Evolutionary conservation across 1,140 invertebrate species (phyloP).

Genomic region (Caerostris darwini): DNA sequence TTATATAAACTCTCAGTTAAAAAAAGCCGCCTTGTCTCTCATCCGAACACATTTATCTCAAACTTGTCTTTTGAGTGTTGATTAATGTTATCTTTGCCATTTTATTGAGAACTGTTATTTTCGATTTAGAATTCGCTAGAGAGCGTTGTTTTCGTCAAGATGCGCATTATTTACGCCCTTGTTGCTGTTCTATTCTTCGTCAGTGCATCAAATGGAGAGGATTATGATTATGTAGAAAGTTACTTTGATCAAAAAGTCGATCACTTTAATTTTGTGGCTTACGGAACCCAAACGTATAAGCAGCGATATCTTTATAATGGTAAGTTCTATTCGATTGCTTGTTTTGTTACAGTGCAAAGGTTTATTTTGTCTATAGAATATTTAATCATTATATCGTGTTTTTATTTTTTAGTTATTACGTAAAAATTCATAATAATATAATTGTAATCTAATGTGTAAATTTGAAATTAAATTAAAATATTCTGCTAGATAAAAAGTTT

Average conservation of each 20-base stretch:
- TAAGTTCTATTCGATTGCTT: too few species aligned
- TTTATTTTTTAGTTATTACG: too few species aligned
- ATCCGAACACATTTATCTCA: too few species aligned
- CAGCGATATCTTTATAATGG: slow-evolving; percentile 69
- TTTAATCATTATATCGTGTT: too few species aligned
- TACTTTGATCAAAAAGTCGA: slow-evolving; percentile 73
- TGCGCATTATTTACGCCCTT: neutral
- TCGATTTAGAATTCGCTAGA: neutral
- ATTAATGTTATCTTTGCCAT: neutral
- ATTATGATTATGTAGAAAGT: slow-evolving; percentile 48
- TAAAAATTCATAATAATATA: too few species aligned
- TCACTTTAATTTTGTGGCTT: slow-evolving; percentile 73
- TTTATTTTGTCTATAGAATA: too few species aligned
- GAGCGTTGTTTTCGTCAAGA: neutral
- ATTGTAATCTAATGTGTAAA: too few species aligned
- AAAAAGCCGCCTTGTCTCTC: too few species aligned
- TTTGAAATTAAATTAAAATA: too few species aligned
- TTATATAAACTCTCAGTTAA: too few species aligned
- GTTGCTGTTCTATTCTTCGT: neutral
- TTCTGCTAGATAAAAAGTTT: too few species aligned
- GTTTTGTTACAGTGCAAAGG: too few species aligned
- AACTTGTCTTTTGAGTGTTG: neutral
- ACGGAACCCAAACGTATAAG: slow-evolving; percentile 63
- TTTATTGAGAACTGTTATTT: neutral
- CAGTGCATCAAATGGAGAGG: neutral